Conservation (phyloP, 2,113 vertebrate genomes). For the Aphelocoma coerulescens region DNA sequence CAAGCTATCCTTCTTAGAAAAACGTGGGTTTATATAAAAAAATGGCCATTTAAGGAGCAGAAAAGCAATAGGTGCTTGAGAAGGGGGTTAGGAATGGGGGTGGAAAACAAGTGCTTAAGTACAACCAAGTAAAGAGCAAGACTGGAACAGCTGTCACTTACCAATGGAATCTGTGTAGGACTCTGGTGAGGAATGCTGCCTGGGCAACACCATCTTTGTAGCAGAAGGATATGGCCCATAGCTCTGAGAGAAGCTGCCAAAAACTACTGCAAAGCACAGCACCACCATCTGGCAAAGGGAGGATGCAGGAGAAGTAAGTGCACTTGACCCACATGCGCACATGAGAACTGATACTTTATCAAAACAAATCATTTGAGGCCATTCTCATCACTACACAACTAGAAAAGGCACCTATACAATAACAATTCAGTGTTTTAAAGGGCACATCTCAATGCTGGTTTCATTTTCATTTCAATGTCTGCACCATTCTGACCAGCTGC, state of each 20-base stretch:
- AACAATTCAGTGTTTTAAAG: neutral
- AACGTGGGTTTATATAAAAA: neutral
- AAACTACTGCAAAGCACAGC: conserved; percentile 89
- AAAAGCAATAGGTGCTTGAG: neutral
- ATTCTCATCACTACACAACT: neutral
- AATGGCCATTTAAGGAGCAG: neutral
- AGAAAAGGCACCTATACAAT: neutral
- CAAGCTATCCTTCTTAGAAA: neutral
- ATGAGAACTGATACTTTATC: neutral
- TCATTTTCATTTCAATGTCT: neutral
- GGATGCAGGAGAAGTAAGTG: neutral
- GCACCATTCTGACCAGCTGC: neutral
- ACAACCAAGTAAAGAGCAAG: neutral
- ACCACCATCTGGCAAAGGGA: conserved; percentile 81
- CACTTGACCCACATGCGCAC: neutral
- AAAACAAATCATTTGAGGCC: neutral
- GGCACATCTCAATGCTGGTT: neutral
- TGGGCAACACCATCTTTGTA: conserved; percentile 81
- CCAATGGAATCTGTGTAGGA: conserved; percentile 86
- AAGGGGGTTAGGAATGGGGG: neutral
- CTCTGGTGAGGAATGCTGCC: conserved; percentile 78
- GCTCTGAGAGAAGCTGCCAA: conserved; percentile 89
- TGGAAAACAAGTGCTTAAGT: neutral
- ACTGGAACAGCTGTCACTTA: conserved; percentile 61
- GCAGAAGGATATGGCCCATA: conserved; percentile 81